phyloP scores from a whole-genome alignment of 2,113 vertebrate species.

The Chionis minor region DNA sequence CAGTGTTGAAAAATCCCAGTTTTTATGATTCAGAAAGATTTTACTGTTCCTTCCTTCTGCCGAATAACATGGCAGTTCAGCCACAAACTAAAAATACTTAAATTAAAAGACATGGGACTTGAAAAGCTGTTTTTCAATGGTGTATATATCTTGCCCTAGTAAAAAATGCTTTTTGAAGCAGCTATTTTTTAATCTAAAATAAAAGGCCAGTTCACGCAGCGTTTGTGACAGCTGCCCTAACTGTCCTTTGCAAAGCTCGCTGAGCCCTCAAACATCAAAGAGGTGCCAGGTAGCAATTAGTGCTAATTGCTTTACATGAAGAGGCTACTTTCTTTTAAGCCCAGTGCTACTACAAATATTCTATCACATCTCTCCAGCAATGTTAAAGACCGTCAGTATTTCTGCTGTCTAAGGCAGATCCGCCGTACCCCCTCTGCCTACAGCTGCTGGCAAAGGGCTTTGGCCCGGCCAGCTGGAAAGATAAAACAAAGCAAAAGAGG shows the following conservation, averaged over 20 bases:
- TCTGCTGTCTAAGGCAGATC: not conserved
- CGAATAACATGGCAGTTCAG: not conserved
- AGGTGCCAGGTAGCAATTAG: constrained; percentile 23
- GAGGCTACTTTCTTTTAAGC: constrained; percentile 20
- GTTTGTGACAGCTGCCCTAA: not conserved
- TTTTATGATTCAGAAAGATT: not conserved
- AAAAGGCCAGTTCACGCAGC: not conserved
- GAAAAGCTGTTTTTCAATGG: not conserved
- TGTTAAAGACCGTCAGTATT: rapidly evolving
- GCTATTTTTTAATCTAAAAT: not conserved
- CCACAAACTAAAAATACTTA: not conserved
- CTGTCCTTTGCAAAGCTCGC: not conserved
- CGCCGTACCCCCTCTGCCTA: not conserved
- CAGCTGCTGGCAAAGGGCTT: not conserved
- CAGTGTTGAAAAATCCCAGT: not conserved
- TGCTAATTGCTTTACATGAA: constrained; percentile 9
- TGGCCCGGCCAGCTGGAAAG: not conserved
- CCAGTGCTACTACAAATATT: not conserved
- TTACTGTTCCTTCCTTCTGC: not conserved
- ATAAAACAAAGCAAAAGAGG: rapidly evolving
- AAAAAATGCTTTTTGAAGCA: not conserved
- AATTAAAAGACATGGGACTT: rapidly evolving
- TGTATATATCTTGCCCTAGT: rapidly evolving
- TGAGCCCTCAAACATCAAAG: not conserved
- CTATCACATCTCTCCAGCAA: not conserved